These are phyloP conservation scores for Alviniconcha marisindica DNA, from an alignment of 1,140 invertebrate genomes.

Conservation along the genomic window DNA sequence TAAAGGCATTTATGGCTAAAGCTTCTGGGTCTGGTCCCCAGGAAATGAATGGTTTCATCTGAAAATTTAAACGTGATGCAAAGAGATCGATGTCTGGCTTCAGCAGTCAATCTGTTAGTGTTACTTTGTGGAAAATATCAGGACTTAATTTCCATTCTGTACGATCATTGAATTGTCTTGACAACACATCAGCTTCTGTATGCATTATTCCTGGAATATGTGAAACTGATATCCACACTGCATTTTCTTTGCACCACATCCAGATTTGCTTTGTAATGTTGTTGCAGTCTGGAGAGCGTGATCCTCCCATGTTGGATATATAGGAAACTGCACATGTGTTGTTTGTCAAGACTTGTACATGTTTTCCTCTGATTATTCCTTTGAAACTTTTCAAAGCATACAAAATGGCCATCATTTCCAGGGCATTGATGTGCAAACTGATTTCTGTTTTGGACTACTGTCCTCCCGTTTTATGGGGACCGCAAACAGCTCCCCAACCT, in stretches of 20 bases:
- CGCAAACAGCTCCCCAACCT: neutral
- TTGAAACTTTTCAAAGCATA: conserved; percentile 10
- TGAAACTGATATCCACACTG: neutral
- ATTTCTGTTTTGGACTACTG: neutral
- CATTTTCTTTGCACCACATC: no score
- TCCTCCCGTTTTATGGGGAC: neutral
- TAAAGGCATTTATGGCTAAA: neutral
- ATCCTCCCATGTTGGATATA: conserved; percentile 12
- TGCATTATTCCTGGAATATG: neutral
- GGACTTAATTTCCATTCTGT: neutral
- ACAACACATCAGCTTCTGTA: neutral
- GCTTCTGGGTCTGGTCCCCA: conserved; percentile 7
- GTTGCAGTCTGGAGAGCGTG: no score
- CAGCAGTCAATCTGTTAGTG: neutral
- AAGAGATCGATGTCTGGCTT: neutral
- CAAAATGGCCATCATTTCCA: neutral
- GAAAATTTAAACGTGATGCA: neutral
- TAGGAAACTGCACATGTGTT: conserved; percentile 21
- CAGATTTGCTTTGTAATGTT: no score
- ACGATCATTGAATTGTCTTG: neutral
- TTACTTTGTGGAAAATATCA: neutral
- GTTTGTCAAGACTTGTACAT: conserved; percentile 5
- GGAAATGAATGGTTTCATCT: neutral
- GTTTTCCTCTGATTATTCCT: neutral
- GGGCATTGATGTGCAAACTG: conserved; percentile 9